phyloP scores from a whole-genome alignment of 2,888 invertebrate genomes.

The Polymixis lichenea region DNA sequence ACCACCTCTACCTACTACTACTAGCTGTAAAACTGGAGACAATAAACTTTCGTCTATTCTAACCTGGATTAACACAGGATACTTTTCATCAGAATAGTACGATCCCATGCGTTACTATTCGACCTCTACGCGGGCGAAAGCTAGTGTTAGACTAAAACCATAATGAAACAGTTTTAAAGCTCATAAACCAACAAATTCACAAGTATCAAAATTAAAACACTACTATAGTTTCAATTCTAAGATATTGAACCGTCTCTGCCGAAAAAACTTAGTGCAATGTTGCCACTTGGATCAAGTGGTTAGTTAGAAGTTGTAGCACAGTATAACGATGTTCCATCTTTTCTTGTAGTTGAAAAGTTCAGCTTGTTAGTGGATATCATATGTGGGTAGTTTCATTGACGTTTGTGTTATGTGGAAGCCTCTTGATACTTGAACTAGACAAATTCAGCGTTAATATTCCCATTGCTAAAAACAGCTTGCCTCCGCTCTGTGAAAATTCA shows the following conservation, averaged over 20 bases:
- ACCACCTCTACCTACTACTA: too few species aligned
- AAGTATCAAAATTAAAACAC: conserved; percentile 19
- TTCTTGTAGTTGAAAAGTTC: conserved; percentile 41
- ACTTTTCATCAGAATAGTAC: too few species aligned
- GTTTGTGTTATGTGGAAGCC: neutral
- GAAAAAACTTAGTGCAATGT: conserved; percentile 43
- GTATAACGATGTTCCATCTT: conserved; percentile 46
- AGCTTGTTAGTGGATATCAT: conserved; percentile 49
- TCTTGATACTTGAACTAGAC: neutral
- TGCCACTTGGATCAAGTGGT: conserved; percentile 45
- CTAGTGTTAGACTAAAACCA: neutral
- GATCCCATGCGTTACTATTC: too few species aligned
- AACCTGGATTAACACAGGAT: too few species aligned
- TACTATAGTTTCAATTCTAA: neutral
- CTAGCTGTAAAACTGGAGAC: too few species aligned
- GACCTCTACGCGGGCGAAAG: too few species aligned
- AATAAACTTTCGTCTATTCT: too few species aligned
- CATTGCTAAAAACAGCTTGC: neutral
- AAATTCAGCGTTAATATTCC: neutral
- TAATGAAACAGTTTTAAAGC: neutral
- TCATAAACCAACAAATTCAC: neutral
- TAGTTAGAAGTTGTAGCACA: conserved; percentile 58
- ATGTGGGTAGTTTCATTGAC: conserved; percentile 23
- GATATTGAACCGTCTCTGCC: conserved; percentile 24
- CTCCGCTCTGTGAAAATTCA: neutral